phyloP scores from a whole-genome alignment of 2,113 vertebrate genomes.

The human region DNA sequence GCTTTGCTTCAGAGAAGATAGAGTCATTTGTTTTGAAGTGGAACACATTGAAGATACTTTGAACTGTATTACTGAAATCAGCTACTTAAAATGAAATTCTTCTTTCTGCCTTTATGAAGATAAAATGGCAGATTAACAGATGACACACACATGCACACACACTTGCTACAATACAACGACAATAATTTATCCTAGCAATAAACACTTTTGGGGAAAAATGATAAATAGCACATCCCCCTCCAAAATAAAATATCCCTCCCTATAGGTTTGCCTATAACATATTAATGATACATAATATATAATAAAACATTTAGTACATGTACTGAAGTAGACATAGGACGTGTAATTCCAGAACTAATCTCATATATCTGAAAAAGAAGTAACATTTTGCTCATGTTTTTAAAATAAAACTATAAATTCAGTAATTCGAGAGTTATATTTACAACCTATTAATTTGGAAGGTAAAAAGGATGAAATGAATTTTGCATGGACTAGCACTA shows the following conservation, averaged over 20 bases:
- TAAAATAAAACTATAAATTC: background rate
- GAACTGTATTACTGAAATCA: constrained; percentile 48
- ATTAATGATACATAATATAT: background rate
- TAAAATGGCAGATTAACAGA: constrained; percentile 25
- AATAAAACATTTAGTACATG: background rate
- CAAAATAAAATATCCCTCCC: background rate
- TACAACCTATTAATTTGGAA: background rate
- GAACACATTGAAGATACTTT: constrained; percentile 49
- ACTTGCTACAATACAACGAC: background rate
- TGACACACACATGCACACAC: background rate
- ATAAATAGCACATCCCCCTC: background rate
- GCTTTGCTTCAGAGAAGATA: constrained; percentile 53
- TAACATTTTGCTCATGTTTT: background rate
- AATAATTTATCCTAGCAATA: background rate
- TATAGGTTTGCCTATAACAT: background rate
- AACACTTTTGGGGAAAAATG: background rate
- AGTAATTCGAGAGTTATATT: background rate
- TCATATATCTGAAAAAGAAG: background rate
- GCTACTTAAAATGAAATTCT: constrained; percentile 48
- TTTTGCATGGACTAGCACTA: background rate
- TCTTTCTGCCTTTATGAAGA: constrained; percentile 6
- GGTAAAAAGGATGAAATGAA: background rate
- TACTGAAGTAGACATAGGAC: background rate
- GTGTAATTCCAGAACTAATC: background rate
- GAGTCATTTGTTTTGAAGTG: constrained; percentile 61